These are phyloP conservation scores for Gymnocephalus cernua DNA, from an alignment of 2,113 vertebrate genomes.

Conservation along the genomic window DNA sequence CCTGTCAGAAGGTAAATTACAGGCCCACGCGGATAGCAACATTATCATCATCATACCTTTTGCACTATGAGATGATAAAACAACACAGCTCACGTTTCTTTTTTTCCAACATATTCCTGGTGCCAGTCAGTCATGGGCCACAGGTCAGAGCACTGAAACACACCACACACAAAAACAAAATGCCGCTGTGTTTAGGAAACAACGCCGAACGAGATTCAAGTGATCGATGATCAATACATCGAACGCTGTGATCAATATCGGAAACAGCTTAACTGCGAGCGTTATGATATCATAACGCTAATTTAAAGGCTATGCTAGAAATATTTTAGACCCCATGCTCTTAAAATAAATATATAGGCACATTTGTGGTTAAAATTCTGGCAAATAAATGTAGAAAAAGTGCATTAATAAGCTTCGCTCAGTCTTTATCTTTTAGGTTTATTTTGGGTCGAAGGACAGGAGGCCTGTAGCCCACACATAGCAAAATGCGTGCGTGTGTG, in stretches of 20 bases:
- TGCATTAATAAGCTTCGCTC: background rate
- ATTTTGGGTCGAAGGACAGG: background rate
- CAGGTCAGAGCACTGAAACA: slow-evolving; percentile 55
- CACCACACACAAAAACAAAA: slow-evolving; percentile 37
- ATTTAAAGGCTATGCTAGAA: slow-evolving; percentile 6
- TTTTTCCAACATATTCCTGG: slow-evolving; percentile 3
- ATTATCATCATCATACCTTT: background rate
- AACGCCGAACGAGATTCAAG: slow-evolving; percentile 47
- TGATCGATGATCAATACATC: slow-evolving; percentile 76
- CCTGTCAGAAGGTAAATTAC: background rate
- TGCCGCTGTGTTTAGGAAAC: slow-evolving; percentile 65
- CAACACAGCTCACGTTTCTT: slow-evolving; percentile 37
- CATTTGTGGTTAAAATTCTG: background rate
- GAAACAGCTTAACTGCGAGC: slow-evolving; percentile 47
- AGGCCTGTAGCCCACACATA: slow-evolving; percentile 11
- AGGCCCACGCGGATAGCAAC: background rate
- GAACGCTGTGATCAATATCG: slow-evolving; percentile 62
- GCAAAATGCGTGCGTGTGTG: background rate
- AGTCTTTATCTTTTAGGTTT: background rate
- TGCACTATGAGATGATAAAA: slow-evolving; percentile 42
- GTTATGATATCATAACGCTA: slow-evolving; percentile 48
- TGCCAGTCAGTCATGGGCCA: slow-evolving; percentile 19
- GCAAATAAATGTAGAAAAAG: background rate
- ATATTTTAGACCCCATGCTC: background rate
- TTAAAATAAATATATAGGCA: background rate